Percentiles rank a stretch among this genome's conserved stretches.
Conservation (phyloP, 2,888 invertebrate genomes). For the Pterobdella sp. region DNA sequence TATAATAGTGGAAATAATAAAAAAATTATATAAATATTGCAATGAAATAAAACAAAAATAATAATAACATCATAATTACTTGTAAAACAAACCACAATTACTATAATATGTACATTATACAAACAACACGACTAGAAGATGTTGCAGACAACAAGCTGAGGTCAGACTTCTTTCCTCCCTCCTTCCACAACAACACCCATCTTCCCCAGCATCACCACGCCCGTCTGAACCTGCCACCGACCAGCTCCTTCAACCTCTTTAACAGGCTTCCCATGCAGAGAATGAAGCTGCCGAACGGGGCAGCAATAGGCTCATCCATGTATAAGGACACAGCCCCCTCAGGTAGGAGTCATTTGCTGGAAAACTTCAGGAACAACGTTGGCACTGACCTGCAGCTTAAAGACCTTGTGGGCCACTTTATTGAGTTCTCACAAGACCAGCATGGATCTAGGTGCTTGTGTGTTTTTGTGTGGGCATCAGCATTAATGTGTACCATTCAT, state of each 20-base stretch:
- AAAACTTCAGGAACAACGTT: slow-evolving; percentile 70
- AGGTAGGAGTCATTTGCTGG: slow-evolving; percentile 74
- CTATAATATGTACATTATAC: too few relatives aligned
- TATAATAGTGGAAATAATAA: too few relatives aligned
- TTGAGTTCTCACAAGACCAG: slow-evolving; percentile 98
- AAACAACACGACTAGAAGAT: too few relatives aligned
- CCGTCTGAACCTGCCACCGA: slow-evolving; percentile 1
- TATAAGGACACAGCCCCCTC: slow-evolving; percentile 39
- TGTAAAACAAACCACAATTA: too few relatives aligned
- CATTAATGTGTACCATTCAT: not conserved
- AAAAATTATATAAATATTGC: too few relatives aligned
- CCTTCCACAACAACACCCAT: slow-evolving; percentile 11
- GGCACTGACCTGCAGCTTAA: slow-evolving; percentile 62
- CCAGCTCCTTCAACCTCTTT: not conserved
- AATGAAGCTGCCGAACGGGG: not conserved
- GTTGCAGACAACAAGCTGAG: slow-evolving; percentile 1
- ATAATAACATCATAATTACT: too few relatives aligned
- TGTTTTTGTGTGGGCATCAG: slow-evolving; percentile 15
- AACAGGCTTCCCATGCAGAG: not conserved
- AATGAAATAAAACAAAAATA: too few relatives aligned
- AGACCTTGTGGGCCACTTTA: slow-evolving; percentile 92
- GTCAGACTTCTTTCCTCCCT: not conserved
- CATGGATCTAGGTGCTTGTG: slow-evolving; percentile 69
- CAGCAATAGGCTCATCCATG: not conserved
- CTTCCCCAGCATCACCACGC: slow-evolving; percentile 18